Conservation (phyloP, 2,797 vertebrate species). For the Sebastes nivosus region DNA sequence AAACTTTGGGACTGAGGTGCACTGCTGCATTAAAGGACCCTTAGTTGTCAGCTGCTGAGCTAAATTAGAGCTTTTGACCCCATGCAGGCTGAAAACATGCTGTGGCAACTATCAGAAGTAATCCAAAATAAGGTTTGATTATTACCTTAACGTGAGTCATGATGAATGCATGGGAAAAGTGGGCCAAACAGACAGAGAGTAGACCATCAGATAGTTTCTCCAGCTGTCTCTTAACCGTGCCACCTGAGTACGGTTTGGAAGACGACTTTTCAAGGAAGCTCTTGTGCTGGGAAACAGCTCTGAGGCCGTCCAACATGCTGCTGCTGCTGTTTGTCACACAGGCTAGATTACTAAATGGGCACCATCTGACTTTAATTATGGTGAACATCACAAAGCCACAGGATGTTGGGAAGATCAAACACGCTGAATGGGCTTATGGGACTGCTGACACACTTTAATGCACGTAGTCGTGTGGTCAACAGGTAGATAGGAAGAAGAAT, state of each 20-base stretch:
- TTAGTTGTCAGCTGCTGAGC: background rate
- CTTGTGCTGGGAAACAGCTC: conserved; percentile 60
- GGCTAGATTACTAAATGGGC: conserved; percentile 32
- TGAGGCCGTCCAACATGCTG: conserved; percentile 37
- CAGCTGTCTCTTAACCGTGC: conserved; percentile 63
- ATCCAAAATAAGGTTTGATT: conserved; percentile 32
- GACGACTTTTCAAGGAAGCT: conserved; percentile 43
- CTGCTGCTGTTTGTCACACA: conserved; percentile 53
- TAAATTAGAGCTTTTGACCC: background rate
- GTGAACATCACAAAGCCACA: conserved; percentile 37
- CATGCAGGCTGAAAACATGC: background rate
- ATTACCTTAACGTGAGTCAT: conserved; percentile 37
- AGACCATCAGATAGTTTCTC: conserved; percentile 57
- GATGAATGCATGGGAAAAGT: conserved; percentile 35
- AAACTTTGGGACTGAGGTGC: background rate
- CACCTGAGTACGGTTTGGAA: conserved; percentile 71
- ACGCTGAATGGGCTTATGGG: background rate
- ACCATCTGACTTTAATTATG: conserved; percentile 59
- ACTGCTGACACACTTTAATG: conserved; percentile 22
- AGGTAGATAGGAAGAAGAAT: background rate
- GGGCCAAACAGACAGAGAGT: conserved; percentile 40
- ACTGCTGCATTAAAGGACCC: background rate
- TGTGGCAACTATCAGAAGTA: conserved; percentile 8
- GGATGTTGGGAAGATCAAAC: conserved; percentile 52
- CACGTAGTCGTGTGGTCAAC: conserved; percentile 4